Evolutionary conservation across 2,888 invertebrate species (phyloP).

Genomic region (Oxyteleia sp.): DNA sequence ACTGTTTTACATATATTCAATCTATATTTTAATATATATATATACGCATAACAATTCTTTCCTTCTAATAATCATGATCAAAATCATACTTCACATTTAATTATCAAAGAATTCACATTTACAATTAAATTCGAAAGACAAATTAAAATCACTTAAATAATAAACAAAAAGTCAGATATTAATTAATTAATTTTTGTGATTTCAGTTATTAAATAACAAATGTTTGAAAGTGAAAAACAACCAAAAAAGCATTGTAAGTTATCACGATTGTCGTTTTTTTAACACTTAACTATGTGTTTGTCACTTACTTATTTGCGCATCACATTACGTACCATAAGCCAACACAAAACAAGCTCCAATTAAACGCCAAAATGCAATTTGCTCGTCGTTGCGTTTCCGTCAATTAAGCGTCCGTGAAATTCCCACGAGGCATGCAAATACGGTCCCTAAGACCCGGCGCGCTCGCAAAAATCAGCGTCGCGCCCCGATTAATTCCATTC

Average conservation of each 20-base stretch:
- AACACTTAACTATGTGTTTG: constrained; percentile 61
- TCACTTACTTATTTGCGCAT: constrained; percentile 63
- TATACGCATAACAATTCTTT: no score
- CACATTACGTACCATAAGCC: constrained; percentile 41
- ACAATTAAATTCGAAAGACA: no score
- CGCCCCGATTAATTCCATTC: constrained; percentile 17
- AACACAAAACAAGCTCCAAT: constrained; percentile 54
- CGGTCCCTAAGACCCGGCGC: constrained; percentile 19
- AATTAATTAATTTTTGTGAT: constrained; percentile 54
- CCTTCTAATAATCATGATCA: no score
- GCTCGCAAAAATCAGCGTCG: constrained; percentile 30
- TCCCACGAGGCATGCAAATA: constrained; percentile 41
- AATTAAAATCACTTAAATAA: no score
- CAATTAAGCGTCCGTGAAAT: constrained; percentile 45
- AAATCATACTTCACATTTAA: no score
- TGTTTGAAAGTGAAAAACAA: constrained; percentile 63
- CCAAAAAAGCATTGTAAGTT: constrained; percentile 63
- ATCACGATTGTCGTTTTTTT: constrained; percentile 45
- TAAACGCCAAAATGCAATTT: constrained; percentile 53
- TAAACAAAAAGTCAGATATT: constrained; percentile 25
- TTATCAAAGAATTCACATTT: no score
- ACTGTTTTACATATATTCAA: constrained; percentile 49
- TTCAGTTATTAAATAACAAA: constrained; percentile 70
- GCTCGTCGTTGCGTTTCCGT: constrained; percentile 35
- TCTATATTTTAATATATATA: constrained; percentile 16